Evolutionary conservation across 2,888 invertebrate species (phyloP).

Genomic region (Galerucella nymphaeae): DNA sequence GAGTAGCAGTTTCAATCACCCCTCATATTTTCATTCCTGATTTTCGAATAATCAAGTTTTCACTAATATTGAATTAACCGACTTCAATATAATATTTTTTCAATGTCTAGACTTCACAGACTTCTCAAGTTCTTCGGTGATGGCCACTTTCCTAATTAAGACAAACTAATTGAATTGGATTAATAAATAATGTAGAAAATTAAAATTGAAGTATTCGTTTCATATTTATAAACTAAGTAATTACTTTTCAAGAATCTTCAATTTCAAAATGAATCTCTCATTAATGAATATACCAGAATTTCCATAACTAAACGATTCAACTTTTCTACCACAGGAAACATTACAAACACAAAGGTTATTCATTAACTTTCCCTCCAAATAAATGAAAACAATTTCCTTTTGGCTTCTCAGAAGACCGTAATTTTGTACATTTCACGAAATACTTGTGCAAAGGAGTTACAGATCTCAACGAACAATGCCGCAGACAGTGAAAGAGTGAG

Average conservation of each 20-base stretch:
- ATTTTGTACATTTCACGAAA: constrained; percentile 21
- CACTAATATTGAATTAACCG: no score
- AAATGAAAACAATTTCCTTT: constrained; percentile 26
- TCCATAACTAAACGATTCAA: constrained; percentile 19
- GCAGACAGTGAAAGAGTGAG: not conserved
- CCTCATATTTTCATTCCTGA: no score
- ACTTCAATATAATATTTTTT: no score
- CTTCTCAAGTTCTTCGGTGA: no score
- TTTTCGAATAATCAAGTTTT: no score
- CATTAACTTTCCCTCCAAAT: constrained; percentile 28
- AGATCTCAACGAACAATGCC: constrained; percentile 11
- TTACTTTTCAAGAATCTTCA: not conserved
- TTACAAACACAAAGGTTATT: constrained; percentile 27
- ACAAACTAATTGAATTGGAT: no score
- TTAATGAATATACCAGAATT: constrained; percentile 21
- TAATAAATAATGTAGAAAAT: no score
- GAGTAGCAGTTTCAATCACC: no score
- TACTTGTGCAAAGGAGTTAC: constrained; percentile 1
- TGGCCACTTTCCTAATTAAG: no score
- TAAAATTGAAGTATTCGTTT: no score
- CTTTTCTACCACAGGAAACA: constrained; percentile 5
- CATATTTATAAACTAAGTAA: constrained; percentile 13
- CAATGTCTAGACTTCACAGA: no score
- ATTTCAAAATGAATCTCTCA: constrained; percentile 17
- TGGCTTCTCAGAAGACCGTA: constrained; percentile 11